These are phyloP conservation scores for Megaceryle maxima DNA, from an alignment of 2,113 vertebrate species.

Conservation along the genomic window DNA sequence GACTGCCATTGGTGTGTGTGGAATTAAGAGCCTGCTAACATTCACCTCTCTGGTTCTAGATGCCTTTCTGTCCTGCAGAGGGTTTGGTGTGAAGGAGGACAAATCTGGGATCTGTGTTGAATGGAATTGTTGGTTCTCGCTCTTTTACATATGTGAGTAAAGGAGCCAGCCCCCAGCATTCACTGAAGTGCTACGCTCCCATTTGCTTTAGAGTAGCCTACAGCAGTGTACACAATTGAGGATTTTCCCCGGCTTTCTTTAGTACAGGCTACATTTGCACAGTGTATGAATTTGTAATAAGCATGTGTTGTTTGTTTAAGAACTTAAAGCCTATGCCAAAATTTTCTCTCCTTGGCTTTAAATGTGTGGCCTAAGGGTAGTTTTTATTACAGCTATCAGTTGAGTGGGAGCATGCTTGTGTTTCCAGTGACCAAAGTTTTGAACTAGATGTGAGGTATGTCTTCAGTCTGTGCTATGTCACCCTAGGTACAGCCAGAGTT, in stretches of 20 bases:
- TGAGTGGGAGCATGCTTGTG: not conserved
- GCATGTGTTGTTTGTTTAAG: conserved; percentile 6
- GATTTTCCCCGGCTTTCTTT: not conserved
- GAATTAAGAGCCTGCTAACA: not conserved
- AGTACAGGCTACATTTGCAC: not conserved
- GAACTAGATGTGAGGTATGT: not conserved
- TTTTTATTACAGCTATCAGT: not conserved
- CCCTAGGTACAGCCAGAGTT: not conserved
- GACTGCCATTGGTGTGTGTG: not conserved
- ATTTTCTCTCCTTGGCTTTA: conserved; percentile 15
- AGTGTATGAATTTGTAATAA: not conserved
- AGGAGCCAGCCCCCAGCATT: not conserved
- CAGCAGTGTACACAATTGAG: not conserved
- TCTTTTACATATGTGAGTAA: not conserved
- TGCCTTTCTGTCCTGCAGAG: not conserved
- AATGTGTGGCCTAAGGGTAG: not conserved
- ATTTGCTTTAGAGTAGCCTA: conserved; percentile 4
- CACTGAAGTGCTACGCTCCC: not conserved
- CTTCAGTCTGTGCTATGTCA: not conserved
- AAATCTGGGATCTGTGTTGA: not conserved
- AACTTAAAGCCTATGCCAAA: not conserved
- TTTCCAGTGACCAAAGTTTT: not conserved
- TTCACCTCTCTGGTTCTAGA: not conserved
- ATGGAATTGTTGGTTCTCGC: not conserved
- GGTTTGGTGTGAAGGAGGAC: not conserved